Conservation (phyloP, 2,113 vertebrate genomes). For the Synchiropus splendidus region DNA sequence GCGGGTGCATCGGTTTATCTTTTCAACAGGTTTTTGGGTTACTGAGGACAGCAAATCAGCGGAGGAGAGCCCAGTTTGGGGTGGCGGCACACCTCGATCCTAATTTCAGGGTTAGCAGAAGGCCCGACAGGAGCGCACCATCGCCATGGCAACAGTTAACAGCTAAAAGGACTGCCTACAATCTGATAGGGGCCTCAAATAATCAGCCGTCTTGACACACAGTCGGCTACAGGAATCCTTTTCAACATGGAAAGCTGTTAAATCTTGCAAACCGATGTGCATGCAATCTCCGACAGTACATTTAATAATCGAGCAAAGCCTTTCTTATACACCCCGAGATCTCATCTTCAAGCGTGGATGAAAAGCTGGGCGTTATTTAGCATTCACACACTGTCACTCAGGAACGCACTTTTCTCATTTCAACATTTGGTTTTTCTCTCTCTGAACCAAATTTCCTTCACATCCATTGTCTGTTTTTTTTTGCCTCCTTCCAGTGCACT, state of each 20-base stretch:
- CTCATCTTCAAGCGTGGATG: conserved; percentile 16
- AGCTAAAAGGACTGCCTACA: conserved; percentile 56
- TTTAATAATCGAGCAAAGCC: conserved; percentile 14
- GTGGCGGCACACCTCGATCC: conserved; percentile 64
- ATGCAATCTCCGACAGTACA: background rate
- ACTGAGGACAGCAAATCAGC: conserved; percentile 43
- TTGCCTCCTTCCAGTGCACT: conserved; percentile 37
- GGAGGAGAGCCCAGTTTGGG: conserved; percentile 52
- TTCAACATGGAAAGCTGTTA: conserved; percentile 18
- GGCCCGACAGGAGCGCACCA: conserved; percentile 56
- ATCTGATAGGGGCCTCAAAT: conserved; percentile 50
- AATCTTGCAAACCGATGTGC: conserved; percentile 7
- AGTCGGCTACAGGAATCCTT: conserved; percentile 30
- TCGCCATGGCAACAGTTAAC: conserved; percentile 66
- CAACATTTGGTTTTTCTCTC: too few species aligned
- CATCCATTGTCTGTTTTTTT: conserved; percentile 24
- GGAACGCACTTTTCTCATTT: conserved; percentile 38
- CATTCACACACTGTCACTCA: conserved; percentile 31
- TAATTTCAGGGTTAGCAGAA: conserved; percentile 74
- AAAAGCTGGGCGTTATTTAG: conserved; percentile 37
- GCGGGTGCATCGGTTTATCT: conserved; percentile 43
- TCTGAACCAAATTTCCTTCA: too few species aligned
- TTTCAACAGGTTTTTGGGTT: conserved; percentile 44
- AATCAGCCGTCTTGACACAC: conserved; percentile 46
- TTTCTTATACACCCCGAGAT: conserved; percentile 10